Percentiles rank a stretch among this genome's conserved stretches.
Evolutionary conservation across 2,797 vertebrate species (phyloP).

Genomic region (Anisognathus igniventris): DNA sequence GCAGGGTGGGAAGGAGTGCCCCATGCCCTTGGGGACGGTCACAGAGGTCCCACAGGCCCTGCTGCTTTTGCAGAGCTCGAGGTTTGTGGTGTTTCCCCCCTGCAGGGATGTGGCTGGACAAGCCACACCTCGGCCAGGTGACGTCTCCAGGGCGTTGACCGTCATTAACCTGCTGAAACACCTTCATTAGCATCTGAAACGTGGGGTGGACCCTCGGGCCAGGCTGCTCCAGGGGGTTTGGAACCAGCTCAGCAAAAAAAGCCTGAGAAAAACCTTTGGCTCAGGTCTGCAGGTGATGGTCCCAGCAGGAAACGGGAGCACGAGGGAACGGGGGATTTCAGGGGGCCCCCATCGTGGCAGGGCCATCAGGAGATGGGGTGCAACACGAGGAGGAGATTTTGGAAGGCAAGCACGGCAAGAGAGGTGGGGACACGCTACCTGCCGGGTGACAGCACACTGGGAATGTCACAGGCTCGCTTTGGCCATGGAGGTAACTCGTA

Average conservation of each 20-base stretch:
- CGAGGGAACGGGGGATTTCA: background rate
- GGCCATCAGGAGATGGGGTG: background rate
- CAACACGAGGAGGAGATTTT: background rate
- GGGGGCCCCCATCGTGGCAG: background rate
- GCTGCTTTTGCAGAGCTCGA: background rate
- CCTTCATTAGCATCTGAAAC: constrained; percentile 44
- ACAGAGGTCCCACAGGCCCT: background rate
- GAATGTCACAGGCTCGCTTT: fast-evolving
- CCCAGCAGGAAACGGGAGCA: background rate
- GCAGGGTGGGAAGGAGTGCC: background rate
- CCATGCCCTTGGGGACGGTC: background rate
- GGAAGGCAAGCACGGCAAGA: fast-evolving
- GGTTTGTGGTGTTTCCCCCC: background rate
- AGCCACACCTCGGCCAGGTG: background rate
- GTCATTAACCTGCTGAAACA: constrained; percentile 16
- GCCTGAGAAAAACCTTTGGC: background rate
- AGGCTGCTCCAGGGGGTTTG: background rate
- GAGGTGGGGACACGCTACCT: fast-evolving
- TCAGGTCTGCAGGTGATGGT: background rate
- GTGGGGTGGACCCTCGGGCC: background rate
- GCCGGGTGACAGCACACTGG: background rate
- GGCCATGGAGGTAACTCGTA: background rate
- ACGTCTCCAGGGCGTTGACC: background rate
- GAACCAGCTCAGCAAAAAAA: background rate
- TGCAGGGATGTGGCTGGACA: background rate